phyloP scores from a whole-genome alignment of 2,113 vertebrate species.

The Sprattus sprattus region DNA sequence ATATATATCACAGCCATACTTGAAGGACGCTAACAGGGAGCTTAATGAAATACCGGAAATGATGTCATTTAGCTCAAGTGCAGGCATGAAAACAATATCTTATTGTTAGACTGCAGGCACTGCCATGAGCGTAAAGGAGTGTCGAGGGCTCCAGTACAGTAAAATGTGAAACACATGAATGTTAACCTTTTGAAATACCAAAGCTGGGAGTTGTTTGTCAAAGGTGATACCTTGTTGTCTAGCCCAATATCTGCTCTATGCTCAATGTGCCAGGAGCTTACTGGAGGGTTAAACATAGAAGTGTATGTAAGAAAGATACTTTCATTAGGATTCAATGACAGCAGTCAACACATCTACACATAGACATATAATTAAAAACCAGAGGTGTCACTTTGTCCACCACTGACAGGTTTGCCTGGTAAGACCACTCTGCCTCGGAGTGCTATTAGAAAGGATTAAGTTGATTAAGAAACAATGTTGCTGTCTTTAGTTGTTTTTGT shows the following conservation, averaged over 20 bases:
- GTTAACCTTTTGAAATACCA: background rate
- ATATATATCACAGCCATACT: background rate
- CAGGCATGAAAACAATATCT: slow-evolving; percentile 58
- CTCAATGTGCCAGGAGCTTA: background rate
- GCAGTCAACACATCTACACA: too few relatives aligned
- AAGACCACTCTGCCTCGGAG: background rate
- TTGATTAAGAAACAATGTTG: background rate
- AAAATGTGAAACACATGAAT: slow-evolving; percentile 27
- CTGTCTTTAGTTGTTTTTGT: background rate
- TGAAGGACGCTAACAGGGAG: background rate
- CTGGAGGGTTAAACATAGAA: background rate
- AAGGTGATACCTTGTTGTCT: background rate
- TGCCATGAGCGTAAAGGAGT: slow-evolving; percentile 50
- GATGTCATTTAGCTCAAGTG: slow-evolving; percentile 55
- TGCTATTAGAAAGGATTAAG: background rate
- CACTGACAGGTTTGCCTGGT: background rate
- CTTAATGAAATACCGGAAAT: slow-evolving; percentile 51
- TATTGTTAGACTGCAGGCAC: slow-evolving; percentile 58
- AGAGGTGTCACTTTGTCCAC: background rate
- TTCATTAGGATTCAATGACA: background rate
- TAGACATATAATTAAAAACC: too few relatives aligned
- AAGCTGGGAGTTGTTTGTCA: background rate
- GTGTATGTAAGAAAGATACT: background rate
- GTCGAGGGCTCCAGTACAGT: background rate
- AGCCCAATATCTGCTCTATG: too few relatives aligned